phyloP scores from a whole-genome alignment of 2,113 vertebrate genomes.

The Anolis sagrei region DNA sequence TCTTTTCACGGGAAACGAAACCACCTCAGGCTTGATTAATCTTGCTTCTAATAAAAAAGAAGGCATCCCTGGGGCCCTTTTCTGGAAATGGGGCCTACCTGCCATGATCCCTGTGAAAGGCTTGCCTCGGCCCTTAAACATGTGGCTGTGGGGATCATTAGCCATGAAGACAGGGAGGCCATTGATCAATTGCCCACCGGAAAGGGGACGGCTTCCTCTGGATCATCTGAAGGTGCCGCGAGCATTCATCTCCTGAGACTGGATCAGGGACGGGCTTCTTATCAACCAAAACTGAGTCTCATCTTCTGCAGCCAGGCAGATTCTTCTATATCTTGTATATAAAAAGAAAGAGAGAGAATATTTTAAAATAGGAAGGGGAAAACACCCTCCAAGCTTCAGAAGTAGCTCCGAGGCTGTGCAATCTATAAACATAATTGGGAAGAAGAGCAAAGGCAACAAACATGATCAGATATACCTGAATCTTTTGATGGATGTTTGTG shows the following conservation, averaged over 20 bases:
- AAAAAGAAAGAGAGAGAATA: no score
- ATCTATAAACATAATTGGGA: accelerated
- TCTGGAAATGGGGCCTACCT: background rate
- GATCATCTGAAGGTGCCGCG: conserved; percentile 45
- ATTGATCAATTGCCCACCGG: conserved; percentile 74
- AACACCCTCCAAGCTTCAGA: background rate
- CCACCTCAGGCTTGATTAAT: conserved; percentile 10
- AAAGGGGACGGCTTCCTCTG: conserved; percentile 54
- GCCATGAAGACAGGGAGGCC: conserved; percentile 61
- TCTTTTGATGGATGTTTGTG: no score
- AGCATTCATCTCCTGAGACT: background rate
- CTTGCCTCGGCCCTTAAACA: no score
- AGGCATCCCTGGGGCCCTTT: background rate
- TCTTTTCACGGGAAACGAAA: background rate
- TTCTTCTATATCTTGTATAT: background rate
- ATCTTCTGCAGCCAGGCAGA: background rate
- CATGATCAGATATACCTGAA: background rate
- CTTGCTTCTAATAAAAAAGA: conserved; percentile 30
- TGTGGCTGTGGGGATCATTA: conserved; percentile 55
- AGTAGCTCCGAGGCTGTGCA: accelerated
- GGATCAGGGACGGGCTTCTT: background rate
- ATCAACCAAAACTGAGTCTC: background rate
- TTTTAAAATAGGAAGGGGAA: no score
- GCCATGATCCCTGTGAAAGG: background rate
- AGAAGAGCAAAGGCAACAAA: no score